These are phyloP conservation scores for Sinhomidia bicolor DNA, from an alignment of 2,888 invertebrate species.

Conservation along the genomic window DNA sequence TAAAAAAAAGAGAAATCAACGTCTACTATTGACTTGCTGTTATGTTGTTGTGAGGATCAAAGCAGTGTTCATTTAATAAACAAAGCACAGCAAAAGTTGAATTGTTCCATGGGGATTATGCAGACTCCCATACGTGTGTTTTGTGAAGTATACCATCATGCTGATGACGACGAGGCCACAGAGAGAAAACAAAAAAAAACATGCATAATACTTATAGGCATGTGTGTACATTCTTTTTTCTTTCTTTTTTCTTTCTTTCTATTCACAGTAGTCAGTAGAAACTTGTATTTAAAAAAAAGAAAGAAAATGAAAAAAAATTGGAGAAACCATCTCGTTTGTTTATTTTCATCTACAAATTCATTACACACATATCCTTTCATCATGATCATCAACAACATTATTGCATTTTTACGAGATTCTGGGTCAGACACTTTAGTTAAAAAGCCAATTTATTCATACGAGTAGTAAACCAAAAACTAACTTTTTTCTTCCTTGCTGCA, in stretches of 20 bases:
- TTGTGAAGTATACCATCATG: no score
- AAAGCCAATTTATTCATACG: neutral
- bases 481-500: no score
- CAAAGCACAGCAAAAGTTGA: neutral
- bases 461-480: no score
- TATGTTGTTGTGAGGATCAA: no score
- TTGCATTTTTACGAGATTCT: neutral
- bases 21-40: neutral
- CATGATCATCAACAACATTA: neutral
- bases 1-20: constrained; percentile 2
- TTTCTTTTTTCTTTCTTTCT: neutral
- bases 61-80: constrained; percentile 13
- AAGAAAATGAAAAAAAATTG: neutral
- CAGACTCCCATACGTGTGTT: neutral
- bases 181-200: neutral
- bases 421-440: neutral
- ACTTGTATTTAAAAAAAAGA: no score
- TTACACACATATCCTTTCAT: no score
- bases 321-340: neutral
- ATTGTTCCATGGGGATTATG: neutral
- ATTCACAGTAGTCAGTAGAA: no score
- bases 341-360: neutral
- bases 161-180: no score
- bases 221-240: no score
- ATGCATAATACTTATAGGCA: no score